Base-by-base conservation (phyloP, 2,113 vertebrate genomes). In the Malaclemys terrapin region DNA sequence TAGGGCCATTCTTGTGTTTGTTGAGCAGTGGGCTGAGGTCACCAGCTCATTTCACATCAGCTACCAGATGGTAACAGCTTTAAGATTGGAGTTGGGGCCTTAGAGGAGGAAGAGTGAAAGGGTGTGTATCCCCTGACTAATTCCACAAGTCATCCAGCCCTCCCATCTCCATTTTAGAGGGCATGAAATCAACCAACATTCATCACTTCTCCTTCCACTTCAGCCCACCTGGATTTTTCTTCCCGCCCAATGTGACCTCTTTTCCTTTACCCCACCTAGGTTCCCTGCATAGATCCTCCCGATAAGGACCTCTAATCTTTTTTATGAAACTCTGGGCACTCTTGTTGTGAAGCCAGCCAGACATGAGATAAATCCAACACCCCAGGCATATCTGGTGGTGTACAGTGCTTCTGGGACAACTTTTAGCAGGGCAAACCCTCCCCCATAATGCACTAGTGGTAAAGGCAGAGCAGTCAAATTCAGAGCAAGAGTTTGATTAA, bases 401-500 rank as follows among this genome's bases (percentile, higher is more conserved):
- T n/a, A 31, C 54, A 56, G 24, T 56, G 54, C 54, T 56, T 56
- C 62, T 65, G 62, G 13, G 62, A 65, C 62, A n/a, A 29, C 16
- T 8, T 65, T 35, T 65, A 65, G 6, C 12, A 14, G 35, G 35
- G 62, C 62, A 65, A n/a, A 65, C 14, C 62, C 16, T 65, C 13
- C 62, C 62, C 31, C 16, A 35, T n/a, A 8, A 65, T 65, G 31
- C 29, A 65, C 29, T 65, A 80, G 79, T 24, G 31, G 5, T 12
- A 35, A 22, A 50, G 49, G 79, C 45, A 5, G 82, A 53, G 31
- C 1, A 2, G 20, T 13, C 80, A 10, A 14, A 49, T 10, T 7
- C 14, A 6, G 1, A 0, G 7, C 42, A 1, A 14, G 53, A 47
- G 65, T 53, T 12, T 17, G 31, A 13, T 27, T 0, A 0, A 24